Base-by-base conservation (phyloP, 2,797 vertebrate genomes). In the Melanogrammus aeglefinus region DNA sequence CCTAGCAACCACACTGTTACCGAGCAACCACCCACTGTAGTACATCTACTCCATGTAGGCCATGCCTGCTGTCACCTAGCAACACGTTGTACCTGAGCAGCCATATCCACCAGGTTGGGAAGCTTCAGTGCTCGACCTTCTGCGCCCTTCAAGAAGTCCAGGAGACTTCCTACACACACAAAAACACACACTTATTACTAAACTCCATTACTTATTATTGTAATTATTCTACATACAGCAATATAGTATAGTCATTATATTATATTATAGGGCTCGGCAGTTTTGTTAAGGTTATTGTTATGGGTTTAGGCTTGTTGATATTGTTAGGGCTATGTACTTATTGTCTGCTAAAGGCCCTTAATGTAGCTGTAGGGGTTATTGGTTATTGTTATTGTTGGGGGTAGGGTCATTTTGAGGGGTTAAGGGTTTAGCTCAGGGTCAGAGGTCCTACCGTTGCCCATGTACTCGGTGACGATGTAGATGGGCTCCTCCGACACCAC, bases 401-500 rank as follows among this genome's bases (percentile, higher is more conserved):
- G 31, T 31, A 31, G 31, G 31, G 31, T 31, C 3, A 31, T 31
- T 31, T 31, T 31, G 31, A 31, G 31, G 31, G 12, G 13, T 14
- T 14, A 14, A 47, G 14, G 44, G 9, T 36, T 7, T 6, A 6
- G 5, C 6, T 39, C 9, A 10, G 44, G 44, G 47, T 51, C 5
- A 51, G 16, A 13, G 27, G 70, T 70, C 10, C 12, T 76, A 99
- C 97, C 97, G 98, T 98, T 96, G 87, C 94, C 95, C 97, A 99
- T 99, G 85, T 98, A 99, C 87, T 99, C 97, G 0, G 97, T 98
- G 90, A 99, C 96, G 6, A 99, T 99, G 91, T 99, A 99, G 84
- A 99, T 99, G 71, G 97, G 97, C 57, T 99, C 97, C 90, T 99
- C 96, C 0, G 97, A 99, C 78, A 99, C 97, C 70, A 99, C 97